These are phyloP conservation scores for Turdus rufiventris DNA, from an alignment of 2,113 vertebrate species.

Conservation along the genomic window DNA sequence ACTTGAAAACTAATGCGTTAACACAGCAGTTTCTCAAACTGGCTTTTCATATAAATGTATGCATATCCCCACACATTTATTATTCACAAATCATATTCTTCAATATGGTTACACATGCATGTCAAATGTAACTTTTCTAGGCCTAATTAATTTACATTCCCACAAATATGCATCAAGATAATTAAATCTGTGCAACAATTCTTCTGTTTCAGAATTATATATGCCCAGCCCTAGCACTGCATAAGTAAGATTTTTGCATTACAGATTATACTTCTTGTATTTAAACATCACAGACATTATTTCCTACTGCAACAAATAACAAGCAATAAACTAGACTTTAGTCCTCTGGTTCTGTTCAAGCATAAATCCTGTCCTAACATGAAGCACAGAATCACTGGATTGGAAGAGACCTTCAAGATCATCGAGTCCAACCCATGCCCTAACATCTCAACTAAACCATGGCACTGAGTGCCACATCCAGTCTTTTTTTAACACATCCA, in stretches of 20 bases:
- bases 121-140: background rate
- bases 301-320: background rate
- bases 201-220: background rate
- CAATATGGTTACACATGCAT: background rate
- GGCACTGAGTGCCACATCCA: too few relatives aligned
- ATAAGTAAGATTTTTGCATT: background rate
- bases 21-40: background rate
- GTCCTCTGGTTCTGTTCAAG: background rate
- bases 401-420: too few relatives aligned
- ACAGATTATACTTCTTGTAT: background rate
- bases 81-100: background rate
- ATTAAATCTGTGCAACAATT: background rate
- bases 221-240: background rate
- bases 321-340: background rate
- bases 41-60: background rate
- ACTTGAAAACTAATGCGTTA: background rate
- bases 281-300: background rate
- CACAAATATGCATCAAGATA: background rate
- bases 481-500: too few relatives aligned
- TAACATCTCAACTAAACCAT: too few relatives aligned
- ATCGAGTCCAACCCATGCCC: too few relatives aligned
- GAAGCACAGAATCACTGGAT: background rate
- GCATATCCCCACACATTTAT: background rate
- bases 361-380: background rate
- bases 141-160: background rate